Base-by-base conservation (phyloP, 2,888 invertebrate species). In the Keiferia lycopersicella region DNA sequence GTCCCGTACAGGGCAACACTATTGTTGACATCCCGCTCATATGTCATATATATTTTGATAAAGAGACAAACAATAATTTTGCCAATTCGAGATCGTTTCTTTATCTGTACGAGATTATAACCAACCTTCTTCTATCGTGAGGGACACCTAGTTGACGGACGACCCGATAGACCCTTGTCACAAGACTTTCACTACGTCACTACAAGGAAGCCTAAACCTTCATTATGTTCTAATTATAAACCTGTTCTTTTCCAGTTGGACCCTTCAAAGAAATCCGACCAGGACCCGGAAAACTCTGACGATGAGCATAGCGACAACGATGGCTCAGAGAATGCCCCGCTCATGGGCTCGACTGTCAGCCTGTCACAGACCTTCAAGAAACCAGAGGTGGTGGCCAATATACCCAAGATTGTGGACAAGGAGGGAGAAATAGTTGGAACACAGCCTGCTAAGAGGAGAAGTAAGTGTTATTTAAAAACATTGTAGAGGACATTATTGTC, bases 381-480 rank as follows among this genome's bases (percentile, higher is more conserved):
- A 60, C 89, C 91, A 0, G 91, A 89, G 68, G 88, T 91, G 45
- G 86, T 90, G n/a, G 79, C 88, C 61, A 89, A 91, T 60, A 75
- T 90, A 45, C 89, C 91, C 48, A 91, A 90, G 70, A 83, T 87
- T 1, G 77, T 78, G 0, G 84, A 82, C n/a, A 86, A 84, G 67
- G 67, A 82, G 77, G 65, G 79, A 79, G 34, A 74, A 77, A 77
- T 87, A 58, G 79, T 86, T 67, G 87, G 82, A 56, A 77, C 86
- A 2, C 92, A 91, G 66, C 91, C 92, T 22, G 81, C 84, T 68
- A 92, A 92, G 68, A 79, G 91, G 69, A 78, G 91, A 84, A 91
- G 91, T 91, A 63, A 88, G 91, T 88, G 67, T 67, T 2, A 48
- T n/a, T n/a, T 16, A 4, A n/a, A 14, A 41, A 11, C 41, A 6